A percentile compares a stretch with the other conserved stretches of the same genome.
phyloP scores from a whole-genome alignment of 2,797 vertebrate species.

The Arrhamphus sclerolepis region DNA sequence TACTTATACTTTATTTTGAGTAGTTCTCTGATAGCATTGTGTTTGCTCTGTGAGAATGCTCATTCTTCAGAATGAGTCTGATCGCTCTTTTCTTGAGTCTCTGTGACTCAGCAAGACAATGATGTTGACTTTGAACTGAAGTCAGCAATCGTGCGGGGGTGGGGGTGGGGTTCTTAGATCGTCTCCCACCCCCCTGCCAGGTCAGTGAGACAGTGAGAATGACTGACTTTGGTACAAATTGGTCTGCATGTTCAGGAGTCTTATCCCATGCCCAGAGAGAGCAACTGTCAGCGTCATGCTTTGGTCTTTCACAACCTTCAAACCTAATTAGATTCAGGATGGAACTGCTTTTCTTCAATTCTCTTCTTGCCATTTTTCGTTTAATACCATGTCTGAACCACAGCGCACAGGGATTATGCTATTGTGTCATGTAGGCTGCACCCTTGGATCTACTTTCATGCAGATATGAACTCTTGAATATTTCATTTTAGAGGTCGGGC shows the following conservation, averaged over 20 bases:
- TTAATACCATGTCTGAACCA: slow-evolving; percentile 41
- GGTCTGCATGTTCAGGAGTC: slow-evolving; percentile 55
- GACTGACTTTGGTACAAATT: slow-evolving; percentile 66
- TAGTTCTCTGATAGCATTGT: background rate
- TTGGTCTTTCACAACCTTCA: slow-evolving; percentile 66
- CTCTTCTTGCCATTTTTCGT: slow-evolving; percentile 38
- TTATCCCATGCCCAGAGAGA: slow-evolving; percentile 54
- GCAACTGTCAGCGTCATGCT: slow-evolving; percentile 61
- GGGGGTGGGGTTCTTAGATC: too few relatives aligned
- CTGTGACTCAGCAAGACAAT: slow-evolving; percentile 34
- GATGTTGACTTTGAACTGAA: slow-evolving; percentile 30
- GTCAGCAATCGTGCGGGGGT: too few relatives aligned
- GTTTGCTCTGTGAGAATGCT: background rate
- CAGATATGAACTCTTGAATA: slow-evolving; percentile 73
- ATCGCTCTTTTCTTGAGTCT: slow-evolving; percentile 11
- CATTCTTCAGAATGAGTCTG: slow-evolving; percentile 1
- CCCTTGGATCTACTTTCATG: slow-evolving; percentile 47
- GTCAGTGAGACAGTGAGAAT: slow-evolving; percentile 37
- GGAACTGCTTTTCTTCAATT: slow-evolving; percentile 59
- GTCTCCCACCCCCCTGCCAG: slow-evolving; percentile 3
- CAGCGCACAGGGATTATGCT: slow-evolving; percentile 54
- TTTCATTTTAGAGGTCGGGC: slow-evolving; percentile 67
- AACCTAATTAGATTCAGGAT: slow-evolving; percentile 64
- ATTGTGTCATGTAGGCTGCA: slow-evolving; percentile 45
- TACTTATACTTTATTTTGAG: slow-evolving; percentile 5